Evolutionary conservation across 1,140 invertebrate genomes (phyloP).

Genomic region (Leucophenga varia): DNA sequence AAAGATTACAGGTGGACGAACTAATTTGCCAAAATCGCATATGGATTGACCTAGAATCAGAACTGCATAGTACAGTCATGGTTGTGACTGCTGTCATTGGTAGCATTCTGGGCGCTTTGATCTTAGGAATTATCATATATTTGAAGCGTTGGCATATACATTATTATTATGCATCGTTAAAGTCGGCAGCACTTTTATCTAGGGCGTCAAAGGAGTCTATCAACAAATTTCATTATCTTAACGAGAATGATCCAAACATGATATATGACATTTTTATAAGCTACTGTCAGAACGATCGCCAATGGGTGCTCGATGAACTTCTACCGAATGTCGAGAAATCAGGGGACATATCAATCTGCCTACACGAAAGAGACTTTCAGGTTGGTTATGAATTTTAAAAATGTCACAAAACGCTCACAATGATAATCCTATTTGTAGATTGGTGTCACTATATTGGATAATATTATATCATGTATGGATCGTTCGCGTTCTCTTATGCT

Average conservation of each 20-base stretch:
- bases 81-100: constrained; percentile 8
- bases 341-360: constrained; percentile 59
- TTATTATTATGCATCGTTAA: constrained; percentile 59
- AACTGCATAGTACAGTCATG: constrained; percentile 2
- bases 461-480: constrained; percentile 64
- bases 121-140: constrained; percentile 33
- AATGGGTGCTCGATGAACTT: constrained; percentile 61
- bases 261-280: constrained; percentile 63
- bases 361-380: constrained; percentile 65
- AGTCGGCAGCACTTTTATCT: constrained; percentile 54
- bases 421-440: constrained; percentile 55
- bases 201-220: background rate
- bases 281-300: constrained; percentile 61
- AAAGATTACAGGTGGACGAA: constrained; percentile 2
- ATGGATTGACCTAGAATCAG: background rate
- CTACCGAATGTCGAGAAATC: constrained; percentile 60
- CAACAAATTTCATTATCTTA: constrained; percentile 5
- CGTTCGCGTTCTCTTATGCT: constrained; percentile 60
- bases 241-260: constrained; percentile 1
- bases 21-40: constrained; percentile 1
- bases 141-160: constrained; percentile 56
- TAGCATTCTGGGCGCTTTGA: constrained; percentile 28
- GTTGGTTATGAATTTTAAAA: constrained; percentile 33
- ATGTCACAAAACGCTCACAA: background rate
- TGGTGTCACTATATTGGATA: constrained; percentile 62